Conservation (phyloP, 1,140 invertebrate species). For the Meloidogyne hapla region DNA sequence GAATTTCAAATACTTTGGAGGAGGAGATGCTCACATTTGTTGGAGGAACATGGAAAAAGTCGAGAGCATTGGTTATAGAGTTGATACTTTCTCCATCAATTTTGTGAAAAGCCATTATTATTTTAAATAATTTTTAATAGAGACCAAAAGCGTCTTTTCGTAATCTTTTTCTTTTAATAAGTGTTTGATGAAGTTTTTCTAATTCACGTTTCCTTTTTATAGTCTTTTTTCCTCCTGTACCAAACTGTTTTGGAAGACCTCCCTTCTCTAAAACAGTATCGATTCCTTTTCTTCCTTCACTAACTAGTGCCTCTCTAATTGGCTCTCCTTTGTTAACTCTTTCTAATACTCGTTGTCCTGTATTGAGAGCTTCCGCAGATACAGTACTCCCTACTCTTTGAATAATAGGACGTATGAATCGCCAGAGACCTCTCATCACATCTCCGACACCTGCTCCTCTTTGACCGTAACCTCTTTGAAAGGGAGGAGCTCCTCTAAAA, state of each 20-base stretch:
- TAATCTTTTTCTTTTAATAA: too few species aligned
- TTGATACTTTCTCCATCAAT: too few species aligned
- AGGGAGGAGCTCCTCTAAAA: conserved; percentile 21
- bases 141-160: too few species aligned
- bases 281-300: conserved; percentile 7
- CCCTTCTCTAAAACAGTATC: neutral
- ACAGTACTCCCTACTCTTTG: conserved; percentile 7
- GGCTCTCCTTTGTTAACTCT: conserved; percentile 5
- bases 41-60: too few species aligned
- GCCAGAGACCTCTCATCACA: conserved; percentile 16
- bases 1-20: too few species aligned
- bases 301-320: conserved; percentile 7
- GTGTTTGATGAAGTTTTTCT: too few species aligned
- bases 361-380: neutral
- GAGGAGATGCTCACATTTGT: too few species aligned
- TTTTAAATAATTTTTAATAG: too few species aligned
- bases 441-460: conserved; percentile 17
- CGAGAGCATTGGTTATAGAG: too few species aligned
- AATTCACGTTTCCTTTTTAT: too few species aligned
- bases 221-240: too few species aligned
- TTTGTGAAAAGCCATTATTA: too few species aligned
- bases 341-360: conserved; percentile 1
- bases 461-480: conserved; percentile 28
- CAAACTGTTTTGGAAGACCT: conserved; percentile 11
- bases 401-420: conserved; percentile 6